These are phyloP conservation scores for Karalla daura DNA, from an alignment of 2,797 vertebrate genomes.

Conservation along the genomic window DNA sequence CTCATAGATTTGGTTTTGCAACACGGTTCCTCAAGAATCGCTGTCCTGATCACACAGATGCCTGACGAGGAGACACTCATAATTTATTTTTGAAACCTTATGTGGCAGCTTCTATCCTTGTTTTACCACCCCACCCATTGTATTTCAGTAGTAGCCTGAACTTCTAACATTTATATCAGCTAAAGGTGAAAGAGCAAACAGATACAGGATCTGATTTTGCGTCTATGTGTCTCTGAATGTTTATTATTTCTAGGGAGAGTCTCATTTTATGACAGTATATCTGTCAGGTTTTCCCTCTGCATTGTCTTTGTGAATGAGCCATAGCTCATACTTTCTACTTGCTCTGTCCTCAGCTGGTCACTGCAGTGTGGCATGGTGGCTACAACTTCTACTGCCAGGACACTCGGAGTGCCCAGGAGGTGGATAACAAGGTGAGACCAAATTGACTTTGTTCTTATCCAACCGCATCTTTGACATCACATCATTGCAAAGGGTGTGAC, in stretches of 20 bases:
- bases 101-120: too few species aligned
- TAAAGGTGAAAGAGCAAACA: slow-evolving; percentile 5
- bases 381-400: slow-evolving; percentile 97
- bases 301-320: not conserved
- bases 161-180: not conserved
- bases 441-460: not conserved
- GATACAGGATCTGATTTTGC: not conserved
- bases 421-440: slow-evolving; percentile 90
- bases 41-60: too few species aligned
- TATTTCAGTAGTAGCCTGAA: not conserved
- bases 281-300: not conserved
- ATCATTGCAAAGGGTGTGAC: not conserved
- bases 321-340: not conserved
- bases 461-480: not conserved
- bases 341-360: slow-evolving; percentile 85
- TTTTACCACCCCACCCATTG: not conserved
- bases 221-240: not conserved
- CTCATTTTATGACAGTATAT: not conserved
- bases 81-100: too few species aligned
- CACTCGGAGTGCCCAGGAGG: slow-evolving; percentile 88
- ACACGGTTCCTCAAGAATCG: too few species aligned
- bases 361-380: slow-evolving; percentile 87
- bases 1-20: too few species aligned
- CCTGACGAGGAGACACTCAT: too few species aligned
- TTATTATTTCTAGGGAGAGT: not conserved